Evolutionary conservation across 2,888 invertebrate genomes (phyloP), one percentile per base, ranked within the genome.

Genomic region (Pyrrhosoma nymphula): DNA sequence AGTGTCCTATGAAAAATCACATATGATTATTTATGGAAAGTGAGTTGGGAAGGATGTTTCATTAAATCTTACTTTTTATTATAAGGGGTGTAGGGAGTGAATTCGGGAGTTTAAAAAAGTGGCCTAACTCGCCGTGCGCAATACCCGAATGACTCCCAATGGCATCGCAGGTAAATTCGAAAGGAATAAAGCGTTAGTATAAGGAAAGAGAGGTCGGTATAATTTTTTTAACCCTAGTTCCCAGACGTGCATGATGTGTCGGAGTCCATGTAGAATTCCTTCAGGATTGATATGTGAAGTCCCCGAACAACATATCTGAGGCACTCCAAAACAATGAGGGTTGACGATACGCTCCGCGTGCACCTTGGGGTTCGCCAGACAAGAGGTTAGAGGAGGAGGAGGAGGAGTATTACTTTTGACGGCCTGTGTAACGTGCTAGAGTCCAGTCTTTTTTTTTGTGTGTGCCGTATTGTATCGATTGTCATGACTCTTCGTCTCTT

Each of bases 361-460:
- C 23, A 47, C 6, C 60, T 10, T 23, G 39, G 89, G 12, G 12
- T 55, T n/a, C 16, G 89, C 55, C 88, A n/a, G n/a, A 56, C 35
- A 75, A 0, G 30, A 30, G 30, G n/a, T n/a, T n/a, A 0, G 20
- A 16, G 35, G 8, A 8, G n/a, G 56, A 89, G 20, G 20, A 20
- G n/a, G 35, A 20, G 60, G 47, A 88, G 89, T 56, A n/a, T 89
- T 89, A 89, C n/a, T 89, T 89, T 89, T n/a, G 89, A 89, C 55
- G 89, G 55, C 56, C 14, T 26, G 26, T 88, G 47, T 47, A 88
- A 88, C 56, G 23, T 89, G 20, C 55, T 16, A 55, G 89, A 89
- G 47, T 60, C 60, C 3, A 20, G 60, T 30, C 14, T 47, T 89
- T 35, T 82, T 35, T 35, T 82, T 0, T 60, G 2, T 20, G 35